A percentile compares a stretch with the other conserved stretches of the same genome.
Conservation (phyloP, 1,140 invertebrate genomes). For the Achatina immaculata region DNA sequence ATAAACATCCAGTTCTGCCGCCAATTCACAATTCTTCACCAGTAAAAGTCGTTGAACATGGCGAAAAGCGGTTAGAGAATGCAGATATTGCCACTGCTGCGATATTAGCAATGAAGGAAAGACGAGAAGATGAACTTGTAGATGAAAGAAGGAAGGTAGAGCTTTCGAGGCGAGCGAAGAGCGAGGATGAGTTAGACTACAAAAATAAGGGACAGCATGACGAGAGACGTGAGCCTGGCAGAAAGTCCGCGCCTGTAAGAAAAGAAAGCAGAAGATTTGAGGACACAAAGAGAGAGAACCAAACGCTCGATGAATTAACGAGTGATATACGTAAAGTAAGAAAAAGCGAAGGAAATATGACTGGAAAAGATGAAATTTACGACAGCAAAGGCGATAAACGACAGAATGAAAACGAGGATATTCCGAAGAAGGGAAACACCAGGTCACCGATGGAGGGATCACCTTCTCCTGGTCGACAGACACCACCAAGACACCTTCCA, state of each 20-base stretch:
- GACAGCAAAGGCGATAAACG: too few species aligned
- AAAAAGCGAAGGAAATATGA: too few species aligned
- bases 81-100: background rate
- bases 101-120: background rate
- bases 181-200: too few species aligned
- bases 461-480: background rate
- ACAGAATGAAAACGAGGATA: background rate
- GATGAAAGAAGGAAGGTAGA: background rate
- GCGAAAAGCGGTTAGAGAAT: background rate
- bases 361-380: too few species aligned
- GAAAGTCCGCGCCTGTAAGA: too few species aligned
- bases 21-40: background rate
- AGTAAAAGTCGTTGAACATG: background rate
- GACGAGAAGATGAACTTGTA: background rate
- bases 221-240: too few species aligned
- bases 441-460: background rate
- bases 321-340: too few species aligned
- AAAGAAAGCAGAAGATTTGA: background rate
- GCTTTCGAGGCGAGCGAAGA: background rate
- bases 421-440: background rate
- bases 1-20: constrained; percentile 3
- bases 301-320: too few species aligned
- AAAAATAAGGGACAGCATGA: too few species aligned
- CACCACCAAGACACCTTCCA: background rate
- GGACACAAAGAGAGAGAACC: too few species aligned